phyloP scores from a whole-genome alignment of 1,140 invertebrate species.

The Oncopodura yosiiana region DNA sequence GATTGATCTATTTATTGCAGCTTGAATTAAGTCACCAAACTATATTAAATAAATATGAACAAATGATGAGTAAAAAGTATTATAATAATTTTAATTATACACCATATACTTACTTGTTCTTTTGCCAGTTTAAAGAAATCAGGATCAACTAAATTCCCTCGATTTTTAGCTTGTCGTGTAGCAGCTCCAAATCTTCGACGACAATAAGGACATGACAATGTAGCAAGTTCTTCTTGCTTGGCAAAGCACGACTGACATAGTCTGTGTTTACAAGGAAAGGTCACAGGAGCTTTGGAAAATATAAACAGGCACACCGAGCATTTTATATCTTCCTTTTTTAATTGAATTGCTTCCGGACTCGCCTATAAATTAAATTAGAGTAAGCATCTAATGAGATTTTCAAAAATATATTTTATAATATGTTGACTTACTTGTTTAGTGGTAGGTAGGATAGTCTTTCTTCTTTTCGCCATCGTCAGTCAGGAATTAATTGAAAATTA shows the following conservation, averaged over 20 bases:
- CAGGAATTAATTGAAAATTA: no score
- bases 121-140: conserved; percentile 20
- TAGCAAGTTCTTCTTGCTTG: conserved; percentile 5
- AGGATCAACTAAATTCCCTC: conserved; percentile 19
- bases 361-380: no score
- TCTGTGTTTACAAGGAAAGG: conserved; percentile 25
- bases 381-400: no score
- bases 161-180: conserved; percentile 20
- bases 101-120: conserved; percentile 16
- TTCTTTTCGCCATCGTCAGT: no score
- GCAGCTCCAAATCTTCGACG: conserved; percentile 19
- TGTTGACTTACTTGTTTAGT: no score
- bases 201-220: conserved; percentile 23
- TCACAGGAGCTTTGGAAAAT: conserved; percentile 24
- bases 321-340: conserved; percentile 23
- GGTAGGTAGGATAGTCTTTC: no score
- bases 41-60: not conserved
- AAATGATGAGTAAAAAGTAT: not conserved
- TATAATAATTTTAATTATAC: not conserved
- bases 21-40: conserved; percentile 7
- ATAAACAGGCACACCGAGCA: conserved; percentile 28
- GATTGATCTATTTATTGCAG: not conserved
- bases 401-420: no score
- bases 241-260: conserved; percentile 19
- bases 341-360: conserved; percentile 2